phyloP scores from a whole-genome alignment of 2,797 vertebrate genomes.

The Fundulus diaphanus region DNA sequence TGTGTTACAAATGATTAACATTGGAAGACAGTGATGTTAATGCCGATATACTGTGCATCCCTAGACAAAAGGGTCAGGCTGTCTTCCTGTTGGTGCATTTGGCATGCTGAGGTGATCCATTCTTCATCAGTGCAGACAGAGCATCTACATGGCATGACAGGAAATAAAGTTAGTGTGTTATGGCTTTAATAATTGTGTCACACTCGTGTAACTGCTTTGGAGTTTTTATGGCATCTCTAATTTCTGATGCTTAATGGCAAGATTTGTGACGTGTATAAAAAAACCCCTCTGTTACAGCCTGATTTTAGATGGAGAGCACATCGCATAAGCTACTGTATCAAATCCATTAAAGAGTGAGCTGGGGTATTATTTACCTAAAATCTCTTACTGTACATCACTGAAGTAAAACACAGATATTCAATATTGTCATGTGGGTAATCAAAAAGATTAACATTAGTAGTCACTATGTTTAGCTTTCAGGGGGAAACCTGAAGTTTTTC shows the following conservation, averaged over 20 bases:
- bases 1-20: too few species aligned
- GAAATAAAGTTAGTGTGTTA: not conserved
- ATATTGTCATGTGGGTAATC: not conserved
- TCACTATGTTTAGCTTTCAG: too few species aligned
- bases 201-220: not conserved
- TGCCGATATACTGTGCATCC: too few species aligned
- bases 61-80: not conserved
- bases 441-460: too few species aligned
- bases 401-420: not conserved
- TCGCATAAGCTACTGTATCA: not conserved
- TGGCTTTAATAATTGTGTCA: not conserved
- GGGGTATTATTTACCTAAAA: not conserved
- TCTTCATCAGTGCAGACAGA: not conserved
- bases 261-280: not conserved
- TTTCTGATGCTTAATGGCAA: not conserved
- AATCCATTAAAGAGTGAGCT: not conserved
- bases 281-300: not conserved
- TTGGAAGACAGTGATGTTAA: too few species aligned
- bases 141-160: not conserved
- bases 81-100: not conserved
- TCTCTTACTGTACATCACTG: not conserved
- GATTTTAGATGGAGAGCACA: not conserved
- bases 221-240: not conserved
- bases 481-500: too few species aligned
- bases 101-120: not conserved